Evolutionary conservation across 2,888 invertebrate genomes (phyloP).

Genomic region (Campoletis raptor): DNA sequence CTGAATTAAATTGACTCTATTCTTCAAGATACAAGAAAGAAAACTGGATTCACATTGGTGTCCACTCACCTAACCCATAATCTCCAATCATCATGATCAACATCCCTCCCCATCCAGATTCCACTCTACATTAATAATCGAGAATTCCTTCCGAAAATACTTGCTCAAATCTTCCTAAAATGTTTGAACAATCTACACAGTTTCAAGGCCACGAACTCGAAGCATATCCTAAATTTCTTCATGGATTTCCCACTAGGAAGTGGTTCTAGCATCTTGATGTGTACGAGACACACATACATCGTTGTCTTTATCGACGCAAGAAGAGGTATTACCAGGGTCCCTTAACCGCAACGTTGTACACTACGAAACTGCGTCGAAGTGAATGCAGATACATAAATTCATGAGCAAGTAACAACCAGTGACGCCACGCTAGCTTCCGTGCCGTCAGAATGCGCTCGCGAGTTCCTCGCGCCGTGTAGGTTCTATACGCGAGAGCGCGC

Average conservation of each 20-base stretch:
- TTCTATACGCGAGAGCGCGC: constrained; percentile 41
- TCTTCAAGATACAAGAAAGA: too few relatives aligned
- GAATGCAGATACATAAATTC: constrained; percentile 85
- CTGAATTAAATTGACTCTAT: too few relatives aligned
- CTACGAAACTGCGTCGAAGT: constrained; percentile 78
- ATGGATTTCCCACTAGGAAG: constrained; percentile 32
- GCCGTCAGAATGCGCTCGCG: constrained; percentile 72
- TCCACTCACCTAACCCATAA: too few relatives aligned
- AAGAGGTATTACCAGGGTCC: constrained; percentile 38
- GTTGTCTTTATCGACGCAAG: constrained; percentile 42
- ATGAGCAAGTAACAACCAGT: constrained; percentile 84
- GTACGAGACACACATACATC: neutral
- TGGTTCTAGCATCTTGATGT: constrained; percentile 3
- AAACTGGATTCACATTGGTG: too few relatives aligned
- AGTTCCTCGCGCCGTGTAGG: constrained; percentile 26
- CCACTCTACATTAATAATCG: neutral
- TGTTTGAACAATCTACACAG: neutral
- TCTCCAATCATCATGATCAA: neutral
- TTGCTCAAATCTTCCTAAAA: neutral
- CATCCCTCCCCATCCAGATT: too few relatives aligned
- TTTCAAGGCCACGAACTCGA: constrained; percentile 14
- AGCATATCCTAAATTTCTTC: neutral
- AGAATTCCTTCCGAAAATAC: neutral
- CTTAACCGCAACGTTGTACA: constrained; percentile 58
- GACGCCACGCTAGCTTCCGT: constrained; percentile 85